Conservation (phyloP, 2,113 vertebrate species). For the Thinocorus orbignyianus region DNA sequence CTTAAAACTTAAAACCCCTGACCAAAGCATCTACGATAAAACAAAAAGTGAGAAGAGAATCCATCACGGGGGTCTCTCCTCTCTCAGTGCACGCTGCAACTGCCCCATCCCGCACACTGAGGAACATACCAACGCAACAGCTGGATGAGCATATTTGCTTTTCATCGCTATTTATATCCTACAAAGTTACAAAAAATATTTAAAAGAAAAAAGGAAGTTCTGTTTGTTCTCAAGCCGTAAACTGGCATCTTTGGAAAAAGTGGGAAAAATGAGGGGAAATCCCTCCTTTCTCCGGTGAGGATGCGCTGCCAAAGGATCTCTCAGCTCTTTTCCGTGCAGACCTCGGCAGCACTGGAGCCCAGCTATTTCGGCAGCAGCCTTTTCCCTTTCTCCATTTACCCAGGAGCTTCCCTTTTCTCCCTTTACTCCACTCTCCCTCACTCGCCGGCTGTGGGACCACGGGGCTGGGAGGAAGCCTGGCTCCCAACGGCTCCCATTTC, state of each 20-base stretch:
- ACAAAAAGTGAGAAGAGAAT: neutral
- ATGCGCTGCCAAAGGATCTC: neutral
- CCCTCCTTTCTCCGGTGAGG: neutral
- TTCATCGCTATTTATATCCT: neutral
- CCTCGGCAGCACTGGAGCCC: neutral
- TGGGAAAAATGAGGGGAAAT: neutral
- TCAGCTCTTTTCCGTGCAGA: neutral
- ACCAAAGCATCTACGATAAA: accelerated
- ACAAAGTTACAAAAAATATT: neutral
- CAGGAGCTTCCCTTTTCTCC: neutral
- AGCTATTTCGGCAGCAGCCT: neutral
- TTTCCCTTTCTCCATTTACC: neutral
- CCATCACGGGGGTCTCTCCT: accelerated
- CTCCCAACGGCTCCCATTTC: neutral
- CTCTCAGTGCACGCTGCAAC: neutral
- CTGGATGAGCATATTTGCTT: neutral
- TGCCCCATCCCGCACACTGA: neutral
- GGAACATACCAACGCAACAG: neutral
- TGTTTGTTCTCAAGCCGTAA: neutral
- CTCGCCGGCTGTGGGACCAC: neutral
- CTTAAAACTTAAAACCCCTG: neutral
- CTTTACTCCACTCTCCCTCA: neutral
- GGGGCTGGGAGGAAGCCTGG: neutral
- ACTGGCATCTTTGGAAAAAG: neutral
- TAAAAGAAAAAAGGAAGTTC: neutral